phyloP scores from a whole-genome alignment of 2,888 invertebrate genomes.

The Habrosyne pyritoides region DNA sequence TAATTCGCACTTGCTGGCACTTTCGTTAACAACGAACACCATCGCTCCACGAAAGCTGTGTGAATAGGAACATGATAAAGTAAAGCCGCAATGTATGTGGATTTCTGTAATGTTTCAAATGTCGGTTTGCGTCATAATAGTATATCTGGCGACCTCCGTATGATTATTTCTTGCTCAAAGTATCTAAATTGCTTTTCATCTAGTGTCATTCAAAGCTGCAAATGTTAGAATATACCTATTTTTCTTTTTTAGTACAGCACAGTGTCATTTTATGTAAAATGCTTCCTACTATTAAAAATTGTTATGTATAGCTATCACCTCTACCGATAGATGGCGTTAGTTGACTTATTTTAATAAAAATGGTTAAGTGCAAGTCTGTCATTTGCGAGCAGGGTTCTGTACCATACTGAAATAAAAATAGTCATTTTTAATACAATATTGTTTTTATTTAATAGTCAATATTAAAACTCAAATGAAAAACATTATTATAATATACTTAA shows the following conservation, averaged over 20 bases:
- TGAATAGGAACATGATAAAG: background rate
- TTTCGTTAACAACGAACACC: slow-evolving; percentile 18
- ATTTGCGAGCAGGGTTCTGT: background rate
- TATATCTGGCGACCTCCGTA: slow-evolving; percentile 11
- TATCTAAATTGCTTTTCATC: slow-evolving; percentile 48
- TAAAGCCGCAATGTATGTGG: background rate
- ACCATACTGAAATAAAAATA: background rate
- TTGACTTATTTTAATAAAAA: background rate
- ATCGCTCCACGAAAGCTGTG: background rate
- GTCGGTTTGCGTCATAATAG: slow-evolving; percentile 34
- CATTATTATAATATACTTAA: too few relatives aligned
- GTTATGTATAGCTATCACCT: background rate
- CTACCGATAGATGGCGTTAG: background rate
- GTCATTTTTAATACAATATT: too few relatives aligned
- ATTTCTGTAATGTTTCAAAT: background rate
- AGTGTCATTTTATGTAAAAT: too few relatives aligned
- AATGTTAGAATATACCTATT: slow-evolving; percentile 10
- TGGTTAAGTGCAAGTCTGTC: slow-evolving; percentile 9
- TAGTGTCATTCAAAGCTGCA: slow-evolving; percentile 46
- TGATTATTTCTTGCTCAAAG: slow-evolving; percentile 44
- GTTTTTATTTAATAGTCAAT: too few relatives aligned
- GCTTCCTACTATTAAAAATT: background rate
- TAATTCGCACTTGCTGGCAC: background rate
- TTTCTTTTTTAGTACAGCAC: too few relatives aligned
- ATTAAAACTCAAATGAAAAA: too few relatives aligned